phyloP scores from a whole-genome alignment of 2,888 invertebrate species.

The Matsumyia berberina region DNA sequence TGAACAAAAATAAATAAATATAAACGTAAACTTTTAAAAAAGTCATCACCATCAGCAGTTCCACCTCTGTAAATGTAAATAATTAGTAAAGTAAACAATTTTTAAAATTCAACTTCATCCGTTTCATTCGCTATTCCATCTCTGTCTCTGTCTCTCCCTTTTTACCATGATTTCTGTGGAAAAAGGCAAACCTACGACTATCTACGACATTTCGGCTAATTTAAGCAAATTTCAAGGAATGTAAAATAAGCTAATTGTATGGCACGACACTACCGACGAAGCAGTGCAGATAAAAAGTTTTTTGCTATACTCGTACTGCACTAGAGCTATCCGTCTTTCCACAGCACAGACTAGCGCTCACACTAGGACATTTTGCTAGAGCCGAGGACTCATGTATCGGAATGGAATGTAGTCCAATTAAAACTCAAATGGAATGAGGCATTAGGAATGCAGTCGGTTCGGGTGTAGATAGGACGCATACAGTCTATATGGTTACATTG shows the following conservation, averaged over 20 bases:
- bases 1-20: neutral
- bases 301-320: constrained; percentile 34
- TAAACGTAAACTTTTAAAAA: neutral
- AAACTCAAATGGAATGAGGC: constrained; percentile 33
- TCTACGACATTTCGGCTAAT: constrained; percentile 38
- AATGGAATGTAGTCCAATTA: constrained; percentile 55
- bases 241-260: constrained; percentile 61
- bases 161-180: neutral
- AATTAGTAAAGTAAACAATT: constrained; percentile 38
- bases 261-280: constrained; percentile 33
- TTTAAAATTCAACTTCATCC: neutral
- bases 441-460: constrained; percentile 20
- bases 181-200: neutral
- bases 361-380: neutral
- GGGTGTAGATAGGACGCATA: neutral
- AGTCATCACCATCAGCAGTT: neutral
- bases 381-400: constrained; percentile 22
- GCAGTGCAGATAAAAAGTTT: constrained; percentile 54
- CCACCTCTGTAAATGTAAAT: constrained; percentile 19
- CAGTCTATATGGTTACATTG: constrained; percentile 32
- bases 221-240: constrained; percentile 53
- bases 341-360: neutral
- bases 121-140: neutral
- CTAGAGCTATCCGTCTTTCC: constrained; percentile 11
- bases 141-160: neutral